phyloP scores from a whole-genome alignment of 2,113 vertebrate genomes.

The Rousettus leschenaultii region DNA sequence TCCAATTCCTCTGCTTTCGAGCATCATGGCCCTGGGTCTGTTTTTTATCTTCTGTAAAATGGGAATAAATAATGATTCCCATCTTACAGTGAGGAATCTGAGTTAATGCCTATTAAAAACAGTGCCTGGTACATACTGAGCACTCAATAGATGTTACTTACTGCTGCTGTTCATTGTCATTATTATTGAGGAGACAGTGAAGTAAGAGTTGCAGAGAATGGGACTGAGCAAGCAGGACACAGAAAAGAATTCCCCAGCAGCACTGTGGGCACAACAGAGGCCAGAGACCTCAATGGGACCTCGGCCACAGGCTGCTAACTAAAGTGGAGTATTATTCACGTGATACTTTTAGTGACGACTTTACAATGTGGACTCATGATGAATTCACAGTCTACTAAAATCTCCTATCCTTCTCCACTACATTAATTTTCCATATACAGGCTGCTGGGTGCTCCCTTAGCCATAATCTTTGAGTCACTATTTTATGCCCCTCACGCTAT shows the following conservation, averaged over 20 bases:
- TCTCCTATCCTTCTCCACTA: background rate
- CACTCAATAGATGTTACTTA: background rate
- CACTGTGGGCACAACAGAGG: background rate
- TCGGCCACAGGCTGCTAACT: background rate
- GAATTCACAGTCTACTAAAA: background rate
- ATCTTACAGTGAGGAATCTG: background rate
- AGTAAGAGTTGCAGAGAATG: background rate
- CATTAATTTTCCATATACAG: background rate
- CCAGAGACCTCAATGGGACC: background rate
- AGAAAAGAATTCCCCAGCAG: background rate
- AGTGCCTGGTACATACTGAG: background rate
- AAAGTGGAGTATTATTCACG: background rate
- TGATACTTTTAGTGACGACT: background rate
- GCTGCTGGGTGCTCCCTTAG: background rate
- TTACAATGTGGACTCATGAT: background rate
- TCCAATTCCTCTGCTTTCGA: background rate
- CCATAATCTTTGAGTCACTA: background rate
- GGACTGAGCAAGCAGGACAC: background rate
- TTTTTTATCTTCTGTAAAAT: constrained; percentile 10
- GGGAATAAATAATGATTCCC: background rate
- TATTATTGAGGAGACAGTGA: background rate
- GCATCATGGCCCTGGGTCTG: background rate
- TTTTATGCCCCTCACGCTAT: background rate
- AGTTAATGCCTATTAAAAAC: background rate
- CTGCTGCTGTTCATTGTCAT: background rate